These are phyloP conservation scores for Ceratoteleas bidentatus DNA, from an alignment of 1,140 invertebrate species.

Conservation along the genomic window DNA sequence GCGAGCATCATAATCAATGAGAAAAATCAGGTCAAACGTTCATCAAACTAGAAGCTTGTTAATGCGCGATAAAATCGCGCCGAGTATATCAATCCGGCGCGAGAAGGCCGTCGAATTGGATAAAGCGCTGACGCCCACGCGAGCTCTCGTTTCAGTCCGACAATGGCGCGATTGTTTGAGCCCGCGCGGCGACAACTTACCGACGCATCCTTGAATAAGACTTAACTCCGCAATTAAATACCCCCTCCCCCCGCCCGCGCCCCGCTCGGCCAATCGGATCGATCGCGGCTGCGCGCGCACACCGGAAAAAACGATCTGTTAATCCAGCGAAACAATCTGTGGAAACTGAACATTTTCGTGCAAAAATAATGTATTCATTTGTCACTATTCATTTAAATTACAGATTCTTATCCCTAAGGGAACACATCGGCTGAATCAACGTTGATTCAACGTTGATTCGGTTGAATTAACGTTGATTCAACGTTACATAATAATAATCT, in stretches of 20 bases:
- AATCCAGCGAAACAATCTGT: too few relatives aligned
- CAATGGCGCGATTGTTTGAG: constrained; percentile 63
- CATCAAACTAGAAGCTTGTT: constrained; percentile 68
- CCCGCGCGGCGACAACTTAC: constrained; percentile 30
- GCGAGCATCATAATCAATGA: constrained; percentile 65
- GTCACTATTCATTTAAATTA: too few relatives aligned
- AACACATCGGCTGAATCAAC: too few relatives aligned
- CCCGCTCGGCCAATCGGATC: too few relatives aligned
- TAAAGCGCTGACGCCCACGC: constrained; percentile 63
- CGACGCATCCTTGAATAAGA: constrained; percentile 50
- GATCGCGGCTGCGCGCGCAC: too few relatives aligned
- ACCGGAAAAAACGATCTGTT: constrained; percentile 4
- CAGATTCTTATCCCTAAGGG: too few relatives aligned
- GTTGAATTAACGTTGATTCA: too few relatives aligned
- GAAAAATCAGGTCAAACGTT: constrained; percentile 67
- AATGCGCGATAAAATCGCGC: constrained; percentile 66
- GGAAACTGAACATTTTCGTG: too few relatives aligned
- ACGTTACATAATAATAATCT: too few relatives aligned
- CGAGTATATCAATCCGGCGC: constrained; percentile 64
- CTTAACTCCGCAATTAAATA: constrained; percentile 51
- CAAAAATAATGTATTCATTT: too few relatives aligned
- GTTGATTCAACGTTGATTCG: too few relatives aligned
- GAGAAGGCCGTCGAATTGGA: constrained; percentile 67
- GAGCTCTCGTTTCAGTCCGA: constrained; percentile 55
- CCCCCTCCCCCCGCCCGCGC: too few relatives aligned